Conservation (phyloP, 2,113 vertebrate species). For the Pristiophorus japonicus region DNA sequence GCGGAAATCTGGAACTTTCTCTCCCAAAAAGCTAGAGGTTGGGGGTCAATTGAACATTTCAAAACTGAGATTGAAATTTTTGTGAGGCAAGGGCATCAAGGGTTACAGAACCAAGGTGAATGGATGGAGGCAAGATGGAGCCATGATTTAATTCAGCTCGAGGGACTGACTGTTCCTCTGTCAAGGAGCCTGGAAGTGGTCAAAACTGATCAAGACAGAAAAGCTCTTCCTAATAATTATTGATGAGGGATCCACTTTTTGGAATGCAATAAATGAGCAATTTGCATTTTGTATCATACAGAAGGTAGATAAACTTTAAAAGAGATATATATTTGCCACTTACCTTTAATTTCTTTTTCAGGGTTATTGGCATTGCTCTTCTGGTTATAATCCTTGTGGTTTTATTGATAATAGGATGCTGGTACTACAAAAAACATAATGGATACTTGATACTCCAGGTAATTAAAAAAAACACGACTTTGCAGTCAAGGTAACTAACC, state of each 20-base stretch:
- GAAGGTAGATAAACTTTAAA: neutral
- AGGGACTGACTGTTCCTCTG: neutral
- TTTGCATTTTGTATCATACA: neutral
- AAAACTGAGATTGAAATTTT: neutral
- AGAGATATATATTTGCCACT: neutral
- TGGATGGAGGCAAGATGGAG: neutral
- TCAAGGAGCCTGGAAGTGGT: neutral
- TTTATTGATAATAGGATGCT: conserved; percentile 77
- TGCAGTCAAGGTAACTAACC: neutral
- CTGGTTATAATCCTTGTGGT: conserved; percentile 72
- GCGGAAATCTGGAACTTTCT: neutral
- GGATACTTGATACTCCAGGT: conserved; percentile 81
- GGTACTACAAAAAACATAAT: conserved; percentile 76
- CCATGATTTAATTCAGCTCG: neutral
- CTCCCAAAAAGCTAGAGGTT: neutral
- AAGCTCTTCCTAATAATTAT: neutral
- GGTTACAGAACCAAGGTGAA: neutral
- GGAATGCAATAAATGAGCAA: neutral
- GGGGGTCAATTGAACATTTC: neutral
- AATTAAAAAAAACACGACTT: conserved; percentile 18
- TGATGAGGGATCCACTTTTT: neutral
- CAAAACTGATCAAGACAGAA: neutral
- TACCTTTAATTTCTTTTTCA: conserved; percentile 50
- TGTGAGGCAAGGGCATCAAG: neutral
- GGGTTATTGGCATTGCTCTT: conserved; percentile 76